Evolutionary conservation across 2,797 vertebrate species (phyloP), one percentile per base, ranked within the genome.

Genomic region (Pseudochaenichthys georgianus): DNA sequence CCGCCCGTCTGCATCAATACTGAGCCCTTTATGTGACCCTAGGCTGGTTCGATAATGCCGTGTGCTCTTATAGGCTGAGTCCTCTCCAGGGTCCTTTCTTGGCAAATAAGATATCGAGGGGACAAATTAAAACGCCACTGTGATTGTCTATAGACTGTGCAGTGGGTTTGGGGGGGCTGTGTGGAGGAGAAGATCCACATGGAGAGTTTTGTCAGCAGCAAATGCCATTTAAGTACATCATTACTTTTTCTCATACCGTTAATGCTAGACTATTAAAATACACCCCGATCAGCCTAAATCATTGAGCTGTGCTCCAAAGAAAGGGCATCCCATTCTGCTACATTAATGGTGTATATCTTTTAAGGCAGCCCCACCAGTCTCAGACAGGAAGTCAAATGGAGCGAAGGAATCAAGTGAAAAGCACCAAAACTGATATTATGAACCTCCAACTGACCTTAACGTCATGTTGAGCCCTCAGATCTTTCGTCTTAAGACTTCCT

Each of bases 61-160:
- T 10, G 42, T 73, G 60, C 64, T 81, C 77, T 67, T 85, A 71
- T 61, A 38, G 70, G 73, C 77, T 17, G 60, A 41, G 54, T 60
- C 71, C 48, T 70, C 50, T 69, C 74, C 50, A 45, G 78, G 69
- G 78, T 72, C 75, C 74, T 53, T 69, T 64, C 68, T 78, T 16
- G 34, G 81, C 28, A 90, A 91, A 90, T 87, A 91, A 80, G 81
- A 87, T 86, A 88, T 88, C 7, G 78, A 76, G 70, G 71, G 82
- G 76, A 66, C 80, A 82, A 90, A 90, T 91, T 81, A 89, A 88
- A 89, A 90, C 42, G 68, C 50, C 15, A 52, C 73, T 58, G 76
- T 60, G 72, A 70, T 80, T 81, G 86, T 87, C 70, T 85, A 60
- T 67, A 81, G 74, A 88, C 83, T 83, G 71, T 72, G 48, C 52